Evolutionary conservation across 2,113 vertebrate genomes (phyloP).

Genomic region (Siniperca knerii): DNA sequence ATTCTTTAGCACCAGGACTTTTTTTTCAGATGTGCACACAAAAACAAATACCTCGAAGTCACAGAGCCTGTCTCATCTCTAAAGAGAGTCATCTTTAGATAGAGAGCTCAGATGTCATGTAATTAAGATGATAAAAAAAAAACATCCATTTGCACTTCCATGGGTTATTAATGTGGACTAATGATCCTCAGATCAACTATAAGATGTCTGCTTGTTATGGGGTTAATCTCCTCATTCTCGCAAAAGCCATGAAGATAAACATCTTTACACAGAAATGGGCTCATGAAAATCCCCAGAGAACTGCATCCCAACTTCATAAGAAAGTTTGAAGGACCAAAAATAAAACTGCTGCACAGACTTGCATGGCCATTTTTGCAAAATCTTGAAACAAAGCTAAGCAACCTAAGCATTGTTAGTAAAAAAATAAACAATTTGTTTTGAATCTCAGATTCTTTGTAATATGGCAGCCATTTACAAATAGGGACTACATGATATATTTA

Average conservation of each 20-base stretch:
- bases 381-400: conserved; percentile 26
- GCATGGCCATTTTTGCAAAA: conserved; percentile 51
- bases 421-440: background rate
- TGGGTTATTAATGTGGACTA: conserved; percentile 86
- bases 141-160: conserved; percentile 81
- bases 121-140: conserved; percentile 85
- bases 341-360: conserved; percentile 54
- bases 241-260: conserved; percentile 79
- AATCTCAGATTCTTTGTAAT: background rate
- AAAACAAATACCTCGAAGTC: conserved; percentile 74
- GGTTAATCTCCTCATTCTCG: conserved; percentile 83
- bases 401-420: background rate
- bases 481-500: background rate
- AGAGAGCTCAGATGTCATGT: conserved; percentile 82
- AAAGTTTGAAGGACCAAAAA: conserved; percentile 79
- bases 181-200: conserved; percentile 83
- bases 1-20: conserved; percentile 40
- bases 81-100: conserved; percentile 75
- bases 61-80: conserved; percentile 67
- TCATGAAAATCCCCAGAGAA: conserved; percentile 65
- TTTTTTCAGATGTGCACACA: conserved; percentile 53
- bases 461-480: background rate
- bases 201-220: conserved; percentile 81
- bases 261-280: conserved; percentile 74
- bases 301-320: conserved; percentile 67